Evolutionary conservation across 2,113 vertebrate species (phyloP), one percentile per base, ranked within the genome.

Genomic region (Himantopus leucocephalus): DNA sequence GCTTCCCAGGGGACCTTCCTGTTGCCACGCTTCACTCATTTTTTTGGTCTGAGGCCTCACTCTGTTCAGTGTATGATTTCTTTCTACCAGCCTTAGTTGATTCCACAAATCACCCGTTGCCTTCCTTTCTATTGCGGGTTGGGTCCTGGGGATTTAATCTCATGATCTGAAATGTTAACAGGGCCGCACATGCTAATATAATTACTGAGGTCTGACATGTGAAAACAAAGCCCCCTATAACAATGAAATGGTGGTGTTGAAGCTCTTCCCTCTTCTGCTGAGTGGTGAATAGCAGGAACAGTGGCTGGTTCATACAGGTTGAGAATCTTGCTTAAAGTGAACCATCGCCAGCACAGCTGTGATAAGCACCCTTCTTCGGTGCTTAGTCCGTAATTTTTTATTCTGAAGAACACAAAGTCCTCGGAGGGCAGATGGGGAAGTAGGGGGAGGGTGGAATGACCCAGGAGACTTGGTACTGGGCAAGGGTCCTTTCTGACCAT

Each of bases 211-310:
- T 73, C n/a, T 77, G 73, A 74, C 14, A 22, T 9, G 17, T 20
- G 5, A 52, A 86, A 64, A 0, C 22, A 20, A 64, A 27, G 1
- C 0, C 2, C 4, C 6, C 22, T 5, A 3, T 47, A 50, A 24
- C 2, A 39, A 18, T 1, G 0, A 23, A 34, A 4, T 50, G 32
- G 6, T 73, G 35, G 17, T 60, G n/a, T 15, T 91, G 11, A 16
- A 41, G 52, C 43, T 81, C n/a, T 70, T n/a, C 4, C 2, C 59
- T 37, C 27, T 48, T 17, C n/a, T 77, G 27, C 45, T 77, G 50
- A 14, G 7, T 48, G 45, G 8, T 62, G 30, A 71, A 34, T 5
- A 81, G 45, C n/a, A 83, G 73, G 55, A 81, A 16, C 24, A 73
- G 13, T 1, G 5, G n/a, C 78, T 90, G 68, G 10, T 10, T 73